phyloP scores from a whole-genome alignment of 2,113 vertebrate genomes.

The Aythya baeri region DNA sequence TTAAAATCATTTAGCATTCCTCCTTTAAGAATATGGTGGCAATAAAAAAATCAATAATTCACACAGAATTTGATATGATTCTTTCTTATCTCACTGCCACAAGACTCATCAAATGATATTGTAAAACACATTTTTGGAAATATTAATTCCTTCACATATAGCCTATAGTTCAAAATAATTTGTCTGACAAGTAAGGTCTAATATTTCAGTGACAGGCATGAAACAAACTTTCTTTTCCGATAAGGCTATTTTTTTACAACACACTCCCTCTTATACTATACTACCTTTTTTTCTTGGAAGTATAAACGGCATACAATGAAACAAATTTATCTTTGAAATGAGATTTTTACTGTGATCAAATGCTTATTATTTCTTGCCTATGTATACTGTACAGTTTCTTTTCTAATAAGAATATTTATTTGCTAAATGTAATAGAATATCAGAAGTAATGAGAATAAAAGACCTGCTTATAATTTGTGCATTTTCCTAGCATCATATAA shows the following conservation, averaged over 20 bases:
- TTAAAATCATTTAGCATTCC: neutral
- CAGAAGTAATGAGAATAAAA: neutral
- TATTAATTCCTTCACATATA: constrained; percentile 27
- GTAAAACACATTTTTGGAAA: constrained; percentile 45
- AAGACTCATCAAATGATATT: constrained; percentile 33
- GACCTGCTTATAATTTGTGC: neutral
- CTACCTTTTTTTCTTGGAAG: neutral
- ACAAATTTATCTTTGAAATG: neutral
- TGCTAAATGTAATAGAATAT: neutral
- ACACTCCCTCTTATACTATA: neutral
- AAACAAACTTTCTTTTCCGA: neutral
- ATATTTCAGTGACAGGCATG: neutral
- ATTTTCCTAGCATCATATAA: neutral
- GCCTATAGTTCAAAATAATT: neutral
- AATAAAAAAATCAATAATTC: constrained; percentile 14
- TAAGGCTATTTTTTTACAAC: neutral
- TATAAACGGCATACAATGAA: neutral
- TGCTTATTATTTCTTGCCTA: neutral
- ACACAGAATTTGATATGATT: constrained; percentile 8
- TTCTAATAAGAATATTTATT: neutral
- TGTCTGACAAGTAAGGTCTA: neutral
- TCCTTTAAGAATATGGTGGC: neutral
- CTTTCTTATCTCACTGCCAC: neutral
- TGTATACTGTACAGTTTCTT: neutral
- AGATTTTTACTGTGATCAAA: neutral